phyloP scores from a whole-genome alignment of 2,888 invertebrate genomes.

The Brachypalpus laphriformis region DNA sequence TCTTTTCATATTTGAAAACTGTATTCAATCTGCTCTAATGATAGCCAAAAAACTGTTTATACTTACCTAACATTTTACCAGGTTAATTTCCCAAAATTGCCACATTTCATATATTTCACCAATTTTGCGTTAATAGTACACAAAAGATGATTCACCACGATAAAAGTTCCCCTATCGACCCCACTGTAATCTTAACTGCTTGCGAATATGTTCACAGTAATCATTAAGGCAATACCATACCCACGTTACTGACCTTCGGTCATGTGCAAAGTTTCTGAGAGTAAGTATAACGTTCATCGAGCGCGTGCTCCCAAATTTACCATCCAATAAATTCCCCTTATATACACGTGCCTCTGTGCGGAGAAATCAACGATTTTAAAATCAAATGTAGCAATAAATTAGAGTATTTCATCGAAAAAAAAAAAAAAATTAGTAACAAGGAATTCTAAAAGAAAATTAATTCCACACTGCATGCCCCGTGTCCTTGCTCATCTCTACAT shows the following conservation, averaged over 20 bases:
- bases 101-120: too few relatives aligned
- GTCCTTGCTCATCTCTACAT: not conserved
- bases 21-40: too few relatives aligned
- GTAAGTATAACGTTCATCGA: not conserved
- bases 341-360: not conserved
- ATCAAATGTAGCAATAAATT: constrained; percentile 9
- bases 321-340: constrained; percentile 22
- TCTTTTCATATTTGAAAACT: too few relatives aligned
- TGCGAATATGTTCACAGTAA: constrained; percentile 20
- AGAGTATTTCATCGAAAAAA: not conserved
- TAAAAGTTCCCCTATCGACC: too few relatives aligned
- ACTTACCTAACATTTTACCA: too few relatives aligned
- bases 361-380: not conserved
- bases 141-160: too few relatives aligned
- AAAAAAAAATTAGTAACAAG: not conserved
- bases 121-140: too few relatives aligned
- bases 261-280: constrained; percentile 35
- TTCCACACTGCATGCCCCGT: constrained; percentile 4
- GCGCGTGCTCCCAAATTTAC: constrained; percentile 10
- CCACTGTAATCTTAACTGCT: constrained; percentile 16
- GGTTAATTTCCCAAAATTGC: too few relatives aligned
- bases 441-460: constrained; percentile 2
- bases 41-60: too few relatives aligned
- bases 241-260: constrained; percentile 63
- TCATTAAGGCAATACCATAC: constrained; percentile 16